Evolutionary conservation across 2,888 invertebrate genomes (phyloP).

Genomic region (Carcina quercana): DNA sequence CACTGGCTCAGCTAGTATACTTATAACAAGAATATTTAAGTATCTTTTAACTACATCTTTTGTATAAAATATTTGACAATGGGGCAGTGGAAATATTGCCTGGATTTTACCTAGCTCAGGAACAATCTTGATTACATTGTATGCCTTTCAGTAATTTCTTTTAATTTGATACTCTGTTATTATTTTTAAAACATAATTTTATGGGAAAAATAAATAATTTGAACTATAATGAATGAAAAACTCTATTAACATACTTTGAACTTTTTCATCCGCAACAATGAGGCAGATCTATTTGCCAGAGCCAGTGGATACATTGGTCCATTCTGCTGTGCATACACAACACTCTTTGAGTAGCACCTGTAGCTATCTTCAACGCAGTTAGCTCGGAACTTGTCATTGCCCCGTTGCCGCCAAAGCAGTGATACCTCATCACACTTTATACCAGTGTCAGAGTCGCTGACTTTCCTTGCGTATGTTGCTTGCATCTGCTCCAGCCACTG

Average conservation of each 20-base stretch:
- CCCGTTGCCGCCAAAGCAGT: slow-evolving; percentile 58
- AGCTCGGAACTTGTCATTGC: slow-evolving; percentile 74
- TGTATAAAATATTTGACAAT: no score
- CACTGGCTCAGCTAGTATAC: no score
- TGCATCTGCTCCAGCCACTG: slow-evolving; percentile 59
- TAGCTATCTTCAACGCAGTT: slow-evolving; percentile 70
- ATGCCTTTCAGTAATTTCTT: no score
- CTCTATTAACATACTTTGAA: slow-evolving; percentile 76
- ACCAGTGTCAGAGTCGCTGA: slow-evolving; percentile 38
- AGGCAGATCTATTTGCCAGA: slow-evolving; percentile 81
- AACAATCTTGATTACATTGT: no score
- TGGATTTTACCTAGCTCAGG: no score
- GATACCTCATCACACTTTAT: slow-evolving; percentile 51
- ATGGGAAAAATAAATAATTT: no score
- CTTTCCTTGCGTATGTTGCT: slow-evolving; percentile 36
- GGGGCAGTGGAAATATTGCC: no score
- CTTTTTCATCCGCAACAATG: slow-evolving; percentile 72
- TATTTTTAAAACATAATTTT: no score
- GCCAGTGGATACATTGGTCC: slow-evolving; percentile 76
- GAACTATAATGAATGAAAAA: no score
- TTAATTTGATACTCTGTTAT: no score
- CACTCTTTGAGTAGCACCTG: slow-evolving; percentile 76
- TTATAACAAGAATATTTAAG: no score
- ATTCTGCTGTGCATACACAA: slow-evolving; percentile 70
- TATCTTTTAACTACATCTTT: no score